A percentile compares a stretch with the other conserved stretches of the same genome.
These are phyloP conservation scores for Acrossocheilus fasciatus DNA, from an alignment of 2,797 vertebrate species.

Conservation along the genomic window DNA sequence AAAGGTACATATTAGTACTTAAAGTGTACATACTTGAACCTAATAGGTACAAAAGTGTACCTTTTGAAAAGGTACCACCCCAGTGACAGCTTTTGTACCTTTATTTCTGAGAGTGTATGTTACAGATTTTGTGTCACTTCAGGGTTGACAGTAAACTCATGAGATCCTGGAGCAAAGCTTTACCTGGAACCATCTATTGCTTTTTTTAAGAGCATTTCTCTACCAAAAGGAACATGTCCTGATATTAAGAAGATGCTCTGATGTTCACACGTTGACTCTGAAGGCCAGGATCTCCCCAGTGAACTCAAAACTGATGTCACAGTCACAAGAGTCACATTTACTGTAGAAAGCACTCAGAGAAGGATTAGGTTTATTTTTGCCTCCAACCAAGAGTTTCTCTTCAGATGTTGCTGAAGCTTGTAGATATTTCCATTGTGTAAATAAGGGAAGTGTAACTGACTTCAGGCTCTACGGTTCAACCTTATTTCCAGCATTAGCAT, in stretches of 20 bases:
- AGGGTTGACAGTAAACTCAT: background rate
- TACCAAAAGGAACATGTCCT: background rate
- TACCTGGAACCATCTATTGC: background rate
- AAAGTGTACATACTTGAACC: no score
- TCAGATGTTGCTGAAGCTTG: background rate
- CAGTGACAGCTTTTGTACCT: no score
- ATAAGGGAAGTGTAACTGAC: background rate
- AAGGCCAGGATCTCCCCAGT: background rate
- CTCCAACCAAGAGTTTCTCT: background rate
- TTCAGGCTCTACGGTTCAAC: background rate
- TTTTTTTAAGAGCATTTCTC: background rate
- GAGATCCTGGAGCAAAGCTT: conserved; percentile 29
- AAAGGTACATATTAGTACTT: no score
- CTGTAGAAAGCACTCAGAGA: background rate
- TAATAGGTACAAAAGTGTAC: no score
- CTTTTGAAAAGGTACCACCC: no score
- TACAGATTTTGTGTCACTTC: conserved; percentile 4
- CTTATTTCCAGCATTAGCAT: conserved; percentile 20
- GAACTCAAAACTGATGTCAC: background rate
- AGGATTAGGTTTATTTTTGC: conserved; percentile 2
- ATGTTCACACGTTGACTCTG: background rate
- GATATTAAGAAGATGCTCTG: conserved; percentile 2
- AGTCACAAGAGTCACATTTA: background rate
- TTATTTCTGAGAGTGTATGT: background rate
- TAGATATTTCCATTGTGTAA: background rate